Conservation (phyloP, 2,888 invertebrate species). For the Tethea ocularis region DNA sequence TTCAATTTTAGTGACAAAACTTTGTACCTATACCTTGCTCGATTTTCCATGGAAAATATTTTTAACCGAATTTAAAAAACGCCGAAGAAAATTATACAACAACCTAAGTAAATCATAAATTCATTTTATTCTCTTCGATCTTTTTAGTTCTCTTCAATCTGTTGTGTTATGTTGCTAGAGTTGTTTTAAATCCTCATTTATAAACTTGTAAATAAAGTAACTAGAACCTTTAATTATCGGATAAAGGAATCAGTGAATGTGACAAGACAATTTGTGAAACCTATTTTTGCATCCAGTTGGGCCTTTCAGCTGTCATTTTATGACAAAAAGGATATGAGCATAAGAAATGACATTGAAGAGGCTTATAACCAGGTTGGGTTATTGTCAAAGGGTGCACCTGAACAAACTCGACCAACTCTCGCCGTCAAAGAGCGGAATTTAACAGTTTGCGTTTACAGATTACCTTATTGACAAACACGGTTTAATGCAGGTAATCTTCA, state of each 20-base stretch:
- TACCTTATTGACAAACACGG: constrained; percentile 73
- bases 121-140: too few relatives aligned
- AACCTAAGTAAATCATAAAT: too few relatives aligned
- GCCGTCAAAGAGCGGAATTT: constrained; percentile 76
- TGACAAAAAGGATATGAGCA: constrained; percentile 28
- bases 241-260: constrained; percentile 3
- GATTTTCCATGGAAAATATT: too few relatives aligned
- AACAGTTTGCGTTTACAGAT: constrained; percentile 80
- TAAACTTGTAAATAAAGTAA: not conserved
- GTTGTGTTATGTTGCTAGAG: too few relatives aligned
- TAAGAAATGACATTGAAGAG: constrained; percentile 55
- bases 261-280: constrained; percentile 17
- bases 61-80: too few relatives aligned
- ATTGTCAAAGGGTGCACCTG: constrained; percentile 69
- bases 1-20: not conserved
- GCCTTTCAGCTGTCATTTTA: constrained; percentile 23
- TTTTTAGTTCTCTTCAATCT: too few relatives aligned
- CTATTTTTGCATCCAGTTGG: constrained; percentile 19
- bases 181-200: too few relatives aligned
- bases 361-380: constrained; percentile 51
- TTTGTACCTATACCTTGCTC: not conserved
- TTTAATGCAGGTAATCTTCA: constrained; percentile 74
- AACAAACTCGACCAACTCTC: constrained; percentile 63
- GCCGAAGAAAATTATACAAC: too few relatives aligned
- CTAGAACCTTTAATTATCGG: constrained; percentile 6